Evolutionary conservation across 2,888 invertebrate genomes (phyloP).

Genomic region (Hartigia nigra): DNA sequence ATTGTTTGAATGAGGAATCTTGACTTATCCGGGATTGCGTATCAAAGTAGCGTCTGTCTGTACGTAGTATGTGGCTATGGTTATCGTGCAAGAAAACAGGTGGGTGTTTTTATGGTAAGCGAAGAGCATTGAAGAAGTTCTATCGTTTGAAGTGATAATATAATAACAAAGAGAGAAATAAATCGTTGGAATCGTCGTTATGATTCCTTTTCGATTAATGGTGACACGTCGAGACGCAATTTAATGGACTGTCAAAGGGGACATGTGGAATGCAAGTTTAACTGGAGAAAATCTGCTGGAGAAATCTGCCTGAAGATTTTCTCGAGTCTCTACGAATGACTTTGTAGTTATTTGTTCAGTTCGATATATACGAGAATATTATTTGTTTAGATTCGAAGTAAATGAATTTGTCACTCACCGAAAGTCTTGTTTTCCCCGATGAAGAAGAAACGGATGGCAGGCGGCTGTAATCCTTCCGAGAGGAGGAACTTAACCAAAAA

Average conservation of each 20-base stretch:
- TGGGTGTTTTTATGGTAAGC: background rate
- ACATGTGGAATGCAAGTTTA: background rate
- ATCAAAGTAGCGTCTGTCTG: background rate
- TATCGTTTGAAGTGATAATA: background rate
- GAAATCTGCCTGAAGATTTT: background rate
- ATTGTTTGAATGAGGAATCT: background rate
- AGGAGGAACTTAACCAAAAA: slow-evolving; percentile 39
- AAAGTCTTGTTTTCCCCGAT: slow-evolving; percentile 42
- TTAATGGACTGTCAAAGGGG: background rate
- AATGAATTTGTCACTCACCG: slow-evolving; percentile 37
- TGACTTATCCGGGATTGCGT: background rate
- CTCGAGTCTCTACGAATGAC: background rate
- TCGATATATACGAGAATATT: background rate
- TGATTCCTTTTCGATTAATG: background rate
- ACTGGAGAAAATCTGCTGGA: background rate
- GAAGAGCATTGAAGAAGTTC: background rate
- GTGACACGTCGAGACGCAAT: background rate
- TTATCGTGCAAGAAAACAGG: background rate
- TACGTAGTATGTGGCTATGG: background rate
- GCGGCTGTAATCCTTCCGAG: slow-evolving; percentile 36
- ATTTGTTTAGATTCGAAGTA: background rate
- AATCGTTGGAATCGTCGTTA: background rate
- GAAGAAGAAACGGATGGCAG: slow-evolving; percentile 23
- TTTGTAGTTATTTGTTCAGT: background rate
- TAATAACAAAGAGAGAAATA: background rate